Conservation (phyloP, 30 jellyfish, hydroid and myxozoan species). For the Turritopsis dohrnii region DNA sequence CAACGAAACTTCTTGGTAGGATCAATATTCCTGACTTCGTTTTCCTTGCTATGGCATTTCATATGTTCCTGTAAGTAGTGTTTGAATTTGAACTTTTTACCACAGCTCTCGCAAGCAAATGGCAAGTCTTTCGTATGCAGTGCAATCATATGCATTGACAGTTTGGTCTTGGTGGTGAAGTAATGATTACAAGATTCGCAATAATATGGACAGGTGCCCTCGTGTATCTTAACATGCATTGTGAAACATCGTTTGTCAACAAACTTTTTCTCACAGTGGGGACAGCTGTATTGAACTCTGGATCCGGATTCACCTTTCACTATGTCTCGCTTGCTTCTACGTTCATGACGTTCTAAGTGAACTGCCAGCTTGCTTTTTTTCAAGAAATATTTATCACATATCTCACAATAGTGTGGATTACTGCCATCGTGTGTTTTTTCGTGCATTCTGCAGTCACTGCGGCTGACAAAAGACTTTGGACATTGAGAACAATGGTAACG, state of each 20-base stretch:
- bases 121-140: constrained; percentile 27
- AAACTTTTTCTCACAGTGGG: background rate
- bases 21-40: background rate
- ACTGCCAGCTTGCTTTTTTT: background rate
- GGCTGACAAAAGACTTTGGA: constrained; percentile 11
- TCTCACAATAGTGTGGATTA: constrained; percentile 20
- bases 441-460: constrained; percentile 14
- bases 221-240: background rate
- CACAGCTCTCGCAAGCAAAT: constrained; percentile 28
- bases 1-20: background rate
- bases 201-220: background rate
- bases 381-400: constrained; percentile 27
- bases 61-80: constrained; percentile 13
- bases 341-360: constrained; percentile 18
- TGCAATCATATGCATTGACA: background rate
- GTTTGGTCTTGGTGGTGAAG: background rate
- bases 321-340: background rate
- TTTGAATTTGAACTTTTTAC: constrained; percentile 1
- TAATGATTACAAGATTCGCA: background rate
- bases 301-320: background rate
- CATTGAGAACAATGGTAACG: constrained; percentile 22
- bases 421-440: constrained; percentile 3
- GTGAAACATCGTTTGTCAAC: background rate
- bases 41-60: constrained; percentile 2
- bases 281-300: background rate